phyloP scores from a whole-genome alignment of 2,888 invertebrate species.

The Cheilosia urbana region DNA sequence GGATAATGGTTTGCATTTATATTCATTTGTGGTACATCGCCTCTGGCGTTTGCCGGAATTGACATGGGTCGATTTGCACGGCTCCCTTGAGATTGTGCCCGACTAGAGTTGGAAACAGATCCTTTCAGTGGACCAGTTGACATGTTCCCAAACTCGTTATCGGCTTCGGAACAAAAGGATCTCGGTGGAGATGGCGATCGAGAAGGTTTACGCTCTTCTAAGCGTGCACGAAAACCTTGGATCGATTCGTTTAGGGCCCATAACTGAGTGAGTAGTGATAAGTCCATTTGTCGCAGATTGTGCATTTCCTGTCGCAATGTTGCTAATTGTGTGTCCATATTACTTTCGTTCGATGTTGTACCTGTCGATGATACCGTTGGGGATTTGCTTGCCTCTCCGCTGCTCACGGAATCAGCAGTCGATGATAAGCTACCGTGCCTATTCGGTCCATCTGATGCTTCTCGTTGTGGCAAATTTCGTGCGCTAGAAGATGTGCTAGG shows the following conservation, averaged over 20 bases:
- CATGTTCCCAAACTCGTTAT: constrained; percentile 71
- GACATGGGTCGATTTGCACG: constrained; percentile 40
- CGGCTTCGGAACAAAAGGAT: constrained; percentile 82
- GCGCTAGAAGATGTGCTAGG: constrained; percentile 68
- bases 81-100: constrained; percentile 28
- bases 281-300: constrained; percentile 93
- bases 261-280: constrained; percentile 94
- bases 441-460: constrained; percentile 61
- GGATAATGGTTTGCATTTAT: constrained; percentile 46
- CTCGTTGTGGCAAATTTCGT: constrained; percentile 61
- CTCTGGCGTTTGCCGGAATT: constrained; percentile 34
- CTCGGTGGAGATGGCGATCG: constrained; percentile 83
- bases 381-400: constrained; percentile 80
- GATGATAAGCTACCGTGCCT: constrained; percentile 82
- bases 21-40: constrained; percentile 32
- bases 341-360: constrained; percentile 82
- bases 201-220: constrained; percentile 84
- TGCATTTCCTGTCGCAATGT: constrained; percentile 94
- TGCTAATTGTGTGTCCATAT: constrained; percentile 92
- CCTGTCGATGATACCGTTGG: constrained; percentile 84
- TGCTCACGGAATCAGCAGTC: constrained; percentile 82
- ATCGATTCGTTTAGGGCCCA: constrained; percentile 97
- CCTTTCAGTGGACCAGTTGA: constrained; percentile 33
- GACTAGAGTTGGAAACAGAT: constrained; percentile 22
- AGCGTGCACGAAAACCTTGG: constrained; percentile 92